phyloP scores from a whole-genome alignment of 1,140 invertebrate species.

The Stegodyphus mimosarum region DNA sequence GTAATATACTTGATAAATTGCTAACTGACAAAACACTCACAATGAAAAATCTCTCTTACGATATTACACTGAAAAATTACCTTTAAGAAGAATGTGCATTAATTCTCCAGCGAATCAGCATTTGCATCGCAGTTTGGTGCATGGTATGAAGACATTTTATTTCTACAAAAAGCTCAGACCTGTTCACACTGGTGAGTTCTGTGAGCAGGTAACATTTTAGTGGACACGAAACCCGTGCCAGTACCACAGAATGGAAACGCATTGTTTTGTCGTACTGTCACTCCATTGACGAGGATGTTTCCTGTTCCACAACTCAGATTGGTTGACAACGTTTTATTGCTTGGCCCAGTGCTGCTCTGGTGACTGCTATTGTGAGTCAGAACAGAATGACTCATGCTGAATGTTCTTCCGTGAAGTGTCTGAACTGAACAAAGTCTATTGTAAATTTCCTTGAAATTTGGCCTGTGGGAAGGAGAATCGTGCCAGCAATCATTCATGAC shows the following conservation, averaged over 20 bases:
- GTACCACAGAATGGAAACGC: constrained; percentile 20
- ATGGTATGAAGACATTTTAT: not conserved
- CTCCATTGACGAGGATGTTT: constrained; percentile 22
- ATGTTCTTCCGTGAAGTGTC: constrained; percentile 59
- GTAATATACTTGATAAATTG: not conserved
- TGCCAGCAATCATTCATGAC: constrained; percentile 99
- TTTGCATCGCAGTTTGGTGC: not conserved
- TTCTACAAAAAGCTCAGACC: constrained; percentile 28
- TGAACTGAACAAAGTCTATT: constrained; percentile 78
- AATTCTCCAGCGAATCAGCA: not conserved
- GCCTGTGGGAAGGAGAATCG: constrained; percentile 87
- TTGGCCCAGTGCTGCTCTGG: constrained; percentile 73
- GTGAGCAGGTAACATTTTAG: constrained; percentile 44
- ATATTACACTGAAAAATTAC: not conserved
- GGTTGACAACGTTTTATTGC: constrained; percentile 73
- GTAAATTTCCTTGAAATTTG: constrained; percentile 81
- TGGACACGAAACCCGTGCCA: constrained; percentile 35
- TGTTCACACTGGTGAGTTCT: constrained; percentile 58
- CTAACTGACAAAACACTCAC: not conserved
- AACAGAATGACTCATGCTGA: constrained; percentile 56
- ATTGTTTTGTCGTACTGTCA: constrained; percentile 2
- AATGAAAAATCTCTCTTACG: not conserved
- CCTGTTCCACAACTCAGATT: constrained; percentile 64
- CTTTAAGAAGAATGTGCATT: not conserved
- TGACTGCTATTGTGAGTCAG: constrained; percentile 67